A percentile compares a stretch with the other conserved stretches of the same genome.
Evolutionary conservation across 2,113 vertebrate species (phyloP).

Genomic region (Rhodinocichla rosea): DNA sequence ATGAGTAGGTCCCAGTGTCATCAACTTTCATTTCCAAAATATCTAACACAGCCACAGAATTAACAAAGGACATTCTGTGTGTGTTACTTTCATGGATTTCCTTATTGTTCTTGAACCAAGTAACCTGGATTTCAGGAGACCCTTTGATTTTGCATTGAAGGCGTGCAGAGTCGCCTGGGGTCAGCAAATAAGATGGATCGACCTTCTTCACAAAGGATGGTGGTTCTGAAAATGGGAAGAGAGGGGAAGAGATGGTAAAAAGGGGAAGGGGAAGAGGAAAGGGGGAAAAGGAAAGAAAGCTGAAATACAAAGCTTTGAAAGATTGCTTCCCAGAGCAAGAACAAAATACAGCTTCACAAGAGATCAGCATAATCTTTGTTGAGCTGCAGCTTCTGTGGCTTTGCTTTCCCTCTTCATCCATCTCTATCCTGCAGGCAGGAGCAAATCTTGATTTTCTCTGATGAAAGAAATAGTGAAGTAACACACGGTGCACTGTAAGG

Average conservation of each 20-base stretch:
- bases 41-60: constrained; percentile 84
- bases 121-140: constrained; percentile 89
- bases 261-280: neutral
- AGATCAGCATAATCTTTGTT: neutral
- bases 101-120: constrained; percentile 95
- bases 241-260: neutral
- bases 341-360: neutral
- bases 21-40: constrained; percentile 81
- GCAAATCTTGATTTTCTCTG: neutral
- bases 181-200: constrained; percentile 92
- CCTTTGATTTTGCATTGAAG: constrained; percentile 92
- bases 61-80: constrained; percentile 84
- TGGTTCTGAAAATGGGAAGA: constrained; percentile 81
- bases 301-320: constrained; percentile 39
- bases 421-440: neutral
- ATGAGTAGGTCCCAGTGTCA: constrained; percentile 91
- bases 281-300: neutral
- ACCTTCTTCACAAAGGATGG: constrained; percentile 93
- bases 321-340: neutral
- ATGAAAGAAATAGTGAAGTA: neutral
- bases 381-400: neutral
- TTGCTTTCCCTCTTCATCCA: neutral
- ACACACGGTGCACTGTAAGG: neutral
- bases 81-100: constrained; percentile 86
- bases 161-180: constrained; percentile 87